Conservation (phyloP, 2,113 vertebrate species). For the Chloropsis hardwickii region DNA sequence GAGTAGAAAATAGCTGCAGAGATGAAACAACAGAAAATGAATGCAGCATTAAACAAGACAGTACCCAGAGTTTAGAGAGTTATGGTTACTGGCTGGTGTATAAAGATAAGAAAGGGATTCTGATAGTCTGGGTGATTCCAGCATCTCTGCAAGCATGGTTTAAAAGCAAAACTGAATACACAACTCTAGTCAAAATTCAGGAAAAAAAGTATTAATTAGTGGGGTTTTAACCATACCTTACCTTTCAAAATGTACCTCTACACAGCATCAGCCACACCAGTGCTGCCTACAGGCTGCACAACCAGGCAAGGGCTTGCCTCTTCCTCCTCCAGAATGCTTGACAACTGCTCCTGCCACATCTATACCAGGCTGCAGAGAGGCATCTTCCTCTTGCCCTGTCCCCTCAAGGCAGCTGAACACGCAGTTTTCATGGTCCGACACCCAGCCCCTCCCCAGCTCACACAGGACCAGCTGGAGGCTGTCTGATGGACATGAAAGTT, state of each 20-base stretch:
- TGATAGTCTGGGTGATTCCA: not conserved
- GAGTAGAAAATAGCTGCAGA: not conserved
- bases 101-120: not conserved
- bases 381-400: not conserved
- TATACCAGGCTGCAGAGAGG: not conserved
- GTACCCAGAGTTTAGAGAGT: not conserved
- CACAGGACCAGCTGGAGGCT: not conserved
- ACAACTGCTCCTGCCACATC: not conserved
- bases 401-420: not conserved
- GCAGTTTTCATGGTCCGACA: not conserved
- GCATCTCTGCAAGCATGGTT: not conserved
- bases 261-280: not conserved
- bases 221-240: not conserved
- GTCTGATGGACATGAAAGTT: not conserved
- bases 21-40: not conserved
- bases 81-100: not conserved
- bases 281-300: accelerated
- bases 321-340: not conserved
- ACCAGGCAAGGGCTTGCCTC: not conserved
- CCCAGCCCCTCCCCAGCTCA: not conserved
- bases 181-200: not conserved
- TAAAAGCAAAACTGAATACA: not conserved
- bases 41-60: not conserved
- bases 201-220: not conserved
- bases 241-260: not conserved